These are phyloP conservation scores for Corydoras maculifer DNA, from an alignment of 2,113 vertebrate species.

Conservation along the genomic window DNA sequence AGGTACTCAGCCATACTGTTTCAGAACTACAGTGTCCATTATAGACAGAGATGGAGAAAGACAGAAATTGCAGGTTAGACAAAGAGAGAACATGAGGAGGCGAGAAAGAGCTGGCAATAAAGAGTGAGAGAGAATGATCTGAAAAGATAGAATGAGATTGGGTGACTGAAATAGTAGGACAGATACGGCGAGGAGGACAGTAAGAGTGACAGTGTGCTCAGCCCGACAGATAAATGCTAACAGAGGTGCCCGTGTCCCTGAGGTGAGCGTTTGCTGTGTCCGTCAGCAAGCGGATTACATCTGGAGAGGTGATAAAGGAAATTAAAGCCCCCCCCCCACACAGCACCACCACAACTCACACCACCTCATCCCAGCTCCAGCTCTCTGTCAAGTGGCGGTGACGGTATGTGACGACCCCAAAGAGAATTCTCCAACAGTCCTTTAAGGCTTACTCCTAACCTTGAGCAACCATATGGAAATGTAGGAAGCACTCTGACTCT, in stretches of 20 bases:
- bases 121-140: too few species aligned
- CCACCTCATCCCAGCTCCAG: not conserved
- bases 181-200: conserved; percentile 7
- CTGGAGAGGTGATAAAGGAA: conserved; percentile 42
- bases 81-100: not conserved
- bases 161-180: not conserved
- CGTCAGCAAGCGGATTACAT: conserved; percentile 29
- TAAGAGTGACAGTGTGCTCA: conserved; percentile 15
- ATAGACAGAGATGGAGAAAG: not conserved
- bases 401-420: conserved; percentile 1
- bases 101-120: not conserved
- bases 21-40: not conserved
- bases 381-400: conserved; percentile 16
- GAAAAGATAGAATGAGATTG: conserved; percentile 24
- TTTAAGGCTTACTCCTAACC: conserved; percentile 45
- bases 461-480: conserved; percentile 44
- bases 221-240: conserved; percentile 30
- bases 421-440: conserved; percentile 41
- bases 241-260: conserved; percentile 12
- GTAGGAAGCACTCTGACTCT: conserved; percentile 34
- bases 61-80: not conserved
- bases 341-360: not conserved
- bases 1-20: too few species aligned
- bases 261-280: conserved; percentile 21
- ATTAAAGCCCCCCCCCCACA: conserved; percentile 28